Percentiles rank a stretch among this genome's conserved stretches.
These are phyloP conservation scores for Calephelis perditalis DNA, from an alignment of 2,888 invertebrate species.

Conservation along the genomic window DNA sequence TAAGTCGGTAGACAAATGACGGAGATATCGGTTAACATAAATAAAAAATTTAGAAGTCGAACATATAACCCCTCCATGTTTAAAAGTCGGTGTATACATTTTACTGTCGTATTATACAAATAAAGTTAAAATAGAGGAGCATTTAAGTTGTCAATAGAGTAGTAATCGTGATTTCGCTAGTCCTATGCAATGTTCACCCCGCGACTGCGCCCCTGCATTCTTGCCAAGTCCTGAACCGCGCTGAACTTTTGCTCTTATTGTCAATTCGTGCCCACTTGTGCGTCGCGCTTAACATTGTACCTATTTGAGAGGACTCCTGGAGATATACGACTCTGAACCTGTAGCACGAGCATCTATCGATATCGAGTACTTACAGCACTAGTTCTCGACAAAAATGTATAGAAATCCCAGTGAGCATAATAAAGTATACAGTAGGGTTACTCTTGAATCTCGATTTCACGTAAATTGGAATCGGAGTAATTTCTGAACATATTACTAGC, in stretches of 20 bases:
- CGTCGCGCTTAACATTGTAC: slow-evolving; percentile 58
- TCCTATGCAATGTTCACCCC: slow-evolving; percentile 45
- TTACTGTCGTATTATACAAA: not conserved
- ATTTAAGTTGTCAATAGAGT: slow-evolving; percentile 28
- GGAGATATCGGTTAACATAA: too few relatives aligned
- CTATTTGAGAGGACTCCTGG: slow-evolving; percentile 49
- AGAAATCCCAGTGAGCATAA: too few relatives aligned
- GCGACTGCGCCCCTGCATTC: slow-evolving; percentile 65
- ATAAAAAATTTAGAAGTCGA: too few relatives aligned
- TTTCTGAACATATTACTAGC: too few relatives aligned
- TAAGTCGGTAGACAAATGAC: too few relatives aligned
- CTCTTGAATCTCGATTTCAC: too few relatives aligned
- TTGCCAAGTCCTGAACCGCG: slow-evolving; percentile 69
- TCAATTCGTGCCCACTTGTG: slow-evolving; percentile 71
- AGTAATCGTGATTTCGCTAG: slow-evolving; percentile 69
- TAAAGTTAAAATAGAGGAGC: slow-evolving; percentile 5
- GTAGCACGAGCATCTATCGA: too few relatives aligned
- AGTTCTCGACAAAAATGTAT: not conserved
- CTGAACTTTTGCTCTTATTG: slow-evolving; percentile 77
- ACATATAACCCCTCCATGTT: too few relatives aligned
- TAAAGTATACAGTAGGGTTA: too few relatives aligned
- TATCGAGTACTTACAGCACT: too few relatives aligned
- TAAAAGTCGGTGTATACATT: too few relatives aligned
- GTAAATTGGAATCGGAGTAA: too few relatives aligned
- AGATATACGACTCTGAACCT: slow-evolving; percentile 38